These are phyloP conservation scores for Neoitamus cyanurus DNA, from an alignment of 2,888 invertebrate species.

Conservation along the genomic window DNA sequence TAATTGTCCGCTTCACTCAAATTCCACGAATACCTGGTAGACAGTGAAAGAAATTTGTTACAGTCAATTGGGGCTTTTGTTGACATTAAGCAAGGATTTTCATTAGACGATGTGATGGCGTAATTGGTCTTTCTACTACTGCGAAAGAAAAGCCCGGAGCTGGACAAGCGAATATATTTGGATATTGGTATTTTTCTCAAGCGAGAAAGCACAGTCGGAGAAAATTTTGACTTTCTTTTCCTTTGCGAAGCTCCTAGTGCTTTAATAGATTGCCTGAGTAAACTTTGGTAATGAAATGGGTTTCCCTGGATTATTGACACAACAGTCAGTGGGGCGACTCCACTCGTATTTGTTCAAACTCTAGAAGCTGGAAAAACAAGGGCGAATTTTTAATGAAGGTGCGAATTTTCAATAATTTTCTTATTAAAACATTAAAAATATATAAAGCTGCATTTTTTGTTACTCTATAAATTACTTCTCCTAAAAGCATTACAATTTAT, in stretches of 20 bases:
- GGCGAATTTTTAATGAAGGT: too few relatives aligned
- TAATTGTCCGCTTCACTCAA: conserved; percentile 34
- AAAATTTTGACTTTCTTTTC: not conserved
- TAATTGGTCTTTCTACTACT: conserved; percentile 36
- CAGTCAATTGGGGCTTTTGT: conserved; percentile 48
- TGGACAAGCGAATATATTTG: not conserved
- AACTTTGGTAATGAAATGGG: not conserved
- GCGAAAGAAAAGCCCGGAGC: not conserved
- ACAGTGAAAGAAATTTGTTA: conserved; percentile 45
- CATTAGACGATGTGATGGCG: conserved; percentile 38
- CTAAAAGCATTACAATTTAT: too few relatives aligned
- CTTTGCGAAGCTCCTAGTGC: not conserved
- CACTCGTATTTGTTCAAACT: not conserved
- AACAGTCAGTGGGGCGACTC: not conserved
- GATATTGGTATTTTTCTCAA: conserved; percentile 8
- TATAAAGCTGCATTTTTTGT: too few relatives aligned
- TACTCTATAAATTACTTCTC: too few relatives aligned
- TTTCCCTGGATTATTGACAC: not conserved
- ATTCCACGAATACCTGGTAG: conserved; percentile 42
- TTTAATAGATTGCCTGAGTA: not conserved
- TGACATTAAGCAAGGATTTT: conserved; percentile 44
- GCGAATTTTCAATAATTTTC: too few relatives aligned
- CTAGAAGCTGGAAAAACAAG: too few relatives aligned
- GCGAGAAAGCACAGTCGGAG: not conserved
- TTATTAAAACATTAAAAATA: too few relatives aligned